Evolutionary conservation across 2,888 invertebrate species (phyloP).

Genomic region (Lasioglossum leucozonium): DNA sequence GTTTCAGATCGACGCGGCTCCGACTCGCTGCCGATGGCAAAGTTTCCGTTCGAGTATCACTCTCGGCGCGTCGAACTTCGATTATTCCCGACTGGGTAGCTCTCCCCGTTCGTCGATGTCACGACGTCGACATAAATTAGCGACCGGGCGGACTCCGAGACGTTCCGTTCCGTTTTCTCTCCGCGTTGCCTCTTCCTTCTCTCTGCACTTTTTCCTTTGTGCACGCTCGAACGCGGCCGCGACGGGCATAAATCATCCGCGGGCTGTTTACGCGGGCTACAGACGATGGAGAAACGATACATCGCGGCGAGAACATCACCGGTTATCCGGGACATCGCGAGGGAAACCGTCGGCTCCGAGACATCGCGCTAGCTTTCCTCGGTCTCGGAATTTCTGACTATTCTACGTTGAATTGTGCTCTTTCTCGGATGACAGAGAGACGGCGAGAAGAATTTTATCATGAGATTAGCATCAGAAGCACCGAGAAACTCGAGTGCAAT

Average conservation of each 20-base stretch:
- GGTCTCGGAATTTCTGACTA: not conserved
- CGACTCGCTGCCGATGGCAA: slow-evolving; percentile 59
- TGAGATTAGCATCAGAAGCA: not conserved
- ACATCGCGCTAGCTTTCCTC: not conserved
- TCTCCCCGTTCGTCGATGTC: slow-evolving; percentile 51
- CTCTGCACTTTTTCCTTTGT: not conserved
- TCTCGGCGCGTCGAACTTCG: slow-evolving; percentile 67
- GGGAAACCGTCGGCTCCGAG: not conserved
- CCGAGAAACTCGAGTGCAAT: not conserved
- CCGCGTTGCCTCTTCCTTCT: not conserved
- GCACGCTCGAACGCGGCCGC: not conserved
- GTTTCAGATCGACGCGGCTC: slow-evolving; percentile 13
- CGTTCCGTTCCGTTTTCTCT: not conserved
- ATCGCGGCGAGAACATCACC: not conserved
- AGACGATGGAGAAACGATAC: slow-evolving; percentile 1
- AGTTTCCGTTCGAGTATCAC: slow-evolving; percentile 72
- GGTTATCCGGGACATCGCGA: not conserved
- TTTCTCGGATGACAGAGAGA: not conserved
- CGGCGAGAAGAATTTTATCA: not conserved
- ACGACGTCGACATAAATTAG: slow-evolving; percentile 70
- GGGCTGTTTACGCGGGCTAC: slow-evolving; percentile 1
- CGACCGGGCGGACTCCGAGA: slow-evolving; percentile 42
- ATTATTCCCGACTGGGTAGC: slow-evolving; percentile 69
- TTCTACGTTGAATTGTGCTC: not conserved
- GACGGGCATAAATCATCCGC: slow-evolving; percentile 8